Percentiles rank a stretch among this genome's conserved stretches.
These are phyloP conservation scores for Chaetodon trifascialis DNA, from an alignment of 2,113 vertebrate species.

Conservation along the genomic window DNA sequence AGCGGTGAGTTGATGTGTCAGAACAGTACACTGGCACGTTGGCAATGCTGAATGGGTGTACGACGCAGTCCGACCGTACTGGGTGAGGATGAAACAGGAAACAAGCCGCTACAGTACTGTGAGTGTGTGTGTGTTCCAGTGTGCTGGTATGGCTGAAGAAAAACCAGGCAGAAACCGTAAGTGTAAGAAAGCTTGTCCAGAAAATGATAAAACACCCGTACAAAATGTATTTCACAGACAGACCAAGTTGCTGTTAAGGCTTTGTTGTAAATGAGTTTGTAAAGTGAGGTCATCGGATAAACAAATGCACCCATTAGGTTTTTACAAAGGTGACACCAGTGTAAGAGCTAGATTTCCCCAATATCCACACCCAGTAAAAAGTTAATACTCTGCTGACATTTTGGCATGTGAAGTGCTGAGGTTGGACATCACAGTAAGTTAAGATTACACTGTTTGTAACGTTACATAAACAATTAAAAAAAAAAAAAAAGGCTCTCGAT, in stretches of 20 bases:
- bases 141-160: slow-evolving; percentile 56
- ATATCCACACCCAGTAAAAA: slow-evolving; percentile 22
- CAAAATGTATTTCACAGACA: slow-evolving; percentile 36
- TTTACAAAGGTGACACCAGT: slow-evolving; percentile 33
- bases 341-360: background rate
- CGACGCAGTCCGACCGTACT: slow-evolving; percentile 32
- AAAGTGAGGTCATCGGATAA: slow-evolving; percentile 53
- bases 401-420: slow-evolving; percentile 70
- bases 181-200: slow-evolving; percentile 35
- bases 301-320: slow-evolving; percentile 44
- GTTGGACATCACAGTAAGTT: slow-evolving; percentile 46
- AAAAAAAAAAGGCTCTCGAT: slow-evolving; percentile 37
- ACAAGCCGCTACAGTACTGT: slow-evolving; percentile 31
- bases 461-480: background rate
- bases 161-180: slow-evolving; percentile 36
- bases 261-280: slow-evolving; percentile 50
- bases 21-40: slow-evolving; percentile 44
- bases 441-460: slow-evolving; percentile 32
- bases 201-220: slow-evolving; percentile 24
- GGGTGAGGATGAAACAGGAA: slow-evolving; percentile 30
- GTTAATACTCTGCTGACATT: slow-evolving; percentile 46
- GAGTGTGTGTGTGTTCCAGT: slow-evolving; percentile 29
- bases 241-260: slow-evolving; percentile 67
- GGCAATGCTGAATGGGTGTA: slow-evolving; percentile 26
- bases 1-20: slow-evolving; percentile 30